Evolutionary conservation across 2,888 invertebrate species (phyloP), one percentile per base, ranked within the genome.

Genomic region (Theodoxus fluviatilis): DNA sequence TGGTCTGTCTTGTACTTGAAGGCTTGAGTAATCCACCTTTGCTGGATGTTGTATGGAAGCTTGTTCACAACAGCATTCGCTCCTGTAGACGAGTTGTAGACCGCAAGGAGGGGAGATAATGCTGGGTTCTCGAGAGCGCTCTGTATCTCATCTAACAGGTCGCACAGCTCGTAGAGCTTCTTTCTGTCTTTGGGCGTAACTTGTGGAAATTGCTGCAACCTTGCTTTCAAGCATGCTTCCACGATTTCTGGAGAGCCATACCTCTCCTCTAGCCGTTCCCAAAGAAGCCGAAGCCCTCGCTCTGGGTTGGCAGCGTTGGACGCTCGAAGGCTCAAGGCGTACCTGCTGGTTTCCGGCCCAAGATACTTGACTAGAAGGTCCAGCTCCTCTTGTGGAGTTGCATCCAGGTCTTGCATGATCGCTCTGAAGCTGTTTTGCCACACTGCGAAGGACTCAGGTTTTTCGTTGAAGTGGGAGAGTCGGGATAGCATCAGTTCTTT

Each of bases 21-120:
- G 2, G 76, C 77, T n/a, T 67, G 64, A n/a, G 9, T 63, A 3
- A 64, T 74, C 76, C 76, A 76, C 40, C 74, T 79, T 25, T 75
- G 73, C 47, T 75, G 74, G 2, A 77, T 37, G 18, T n/a, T n/a
- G n/a, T 67, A 70, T 0, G 79, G 75, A 2, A 77, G 68, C 64
- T 76, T 79, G n/a, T 40, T n/a, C 1, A 77, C 69, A 1, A 79
- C 75, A 0, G 74, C 74, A 3, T 59, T 55, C 1, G 78, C 71
- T 3, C 77, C 75, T 12, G 69, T n/a, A n/a, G n/a, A n/a, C n/a
- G n/a, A n/a, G n/a, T n/a, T n/a, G n/a, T n/a, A n/a, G n/a, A n/a
- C n/a, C 9, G 72, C 61, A 22, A 78, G 63, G 3, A 71, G 31
- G 2, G 68, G 2, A 1, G 38, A 47, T 55, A 71, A 76, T 18